Conservation (phyloP, 1,140 invertebrate species). For the Dreissena polymorpha region DNA sequence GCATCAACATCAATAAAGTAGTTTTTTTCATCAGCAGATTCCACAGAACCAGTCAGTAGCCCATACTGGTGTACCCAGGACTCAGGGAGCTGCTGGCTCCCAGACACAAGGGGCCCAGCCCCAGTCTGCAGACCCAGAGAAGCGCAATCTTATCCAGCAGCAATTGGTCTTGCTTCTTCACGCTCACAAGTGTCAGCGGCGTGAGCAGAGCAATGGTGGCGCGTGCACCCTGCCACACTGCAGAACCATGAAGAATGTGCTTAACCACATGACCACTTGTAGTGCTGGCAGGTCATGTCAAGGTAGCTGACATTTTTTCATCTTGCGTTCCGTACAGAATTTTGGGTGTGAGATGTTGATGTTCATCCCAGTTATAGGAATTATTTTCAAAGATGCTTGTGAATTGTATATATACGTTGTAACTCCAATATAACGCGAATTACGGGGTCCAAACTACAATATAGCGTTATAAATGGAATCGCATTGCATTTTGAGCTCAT, state of each 20-base stretch:
- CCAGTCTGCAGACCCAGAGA: slow-evolving; percentile 92
- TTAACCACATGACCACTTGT: slow-evolving; percentile 99
- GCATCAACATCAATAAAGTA: no score
- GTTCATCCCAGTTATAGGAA: no score
- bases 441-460: no score
- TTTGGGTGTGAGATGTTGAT: no score
- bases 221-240: slow-evolving; percentile 96
- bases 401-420: no score
- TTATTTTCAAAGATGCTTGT: no score
- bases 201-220: slow-evolving; percentile 84
- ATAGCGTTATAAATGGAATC: no score
- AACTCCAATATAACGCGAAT: no score
- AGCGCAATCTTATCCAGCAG: slow-evolving; percentile 99
- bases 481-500: no score
- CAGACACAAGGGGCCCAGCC: slow-evolving; percentile 60
- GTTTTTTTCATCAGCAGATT: slow-evolving; percentile 7
- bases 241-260: slow-evolving; percentile 99
- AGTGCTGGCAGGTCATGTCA: slow-evolving; percentile 87
- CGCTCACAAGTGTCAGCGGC: slow-evolving; percentile 98
- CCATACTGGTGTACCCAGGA: slow-evolving; percentile 43
- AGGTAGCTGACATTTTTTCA: slow-evolving; percentile 66
- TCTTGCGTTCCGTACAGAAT: no score
- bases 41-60: slow-evolving; percentile 35
- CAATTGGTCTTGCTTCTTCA: slow-evolving; percentile 97
- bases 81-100: slow-evolving; percentile 39